Percentiles rank a stretch among this genome's conserved stretches.
phyloP scores from a whole-genome alignment of 1,140 invertebrate genomes.

The Pseudomyrmex flavicornis region DNA sequence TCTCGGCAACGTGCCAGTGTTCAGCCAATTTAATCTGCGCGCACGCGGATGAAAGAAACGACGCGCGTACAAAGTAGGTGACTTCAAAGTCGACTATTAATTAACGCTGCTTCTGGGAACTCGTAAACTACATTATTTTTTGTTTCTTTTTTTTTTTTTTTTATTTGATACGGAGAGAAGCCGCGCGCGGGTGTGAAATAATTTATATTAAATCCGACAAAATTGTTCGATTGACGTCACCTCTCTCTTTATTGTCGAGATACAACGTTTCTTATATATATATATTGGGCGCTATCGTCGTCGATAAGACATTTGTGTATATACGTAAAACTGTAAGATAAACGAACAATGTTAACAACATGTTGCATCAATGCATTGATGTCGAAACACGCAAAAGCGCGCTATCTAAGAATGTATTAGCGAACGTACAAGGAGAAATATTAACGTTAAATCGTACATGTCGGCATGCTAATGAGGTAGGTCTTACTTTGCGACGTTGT shows the following conservation, averaged over 20 bases:
- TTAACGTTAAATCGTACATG: conserved; percentile 9
- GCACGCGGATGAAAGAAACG: conserved; percentile 44
- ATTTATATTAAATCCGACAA: not conserved
- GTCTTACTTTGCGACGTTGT: conserved; percentile 3
- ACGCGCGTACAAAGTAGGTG: conserved; percentile 28
- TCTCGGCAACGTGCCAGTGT: conserved; percentile 42
- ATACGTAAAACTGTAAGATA: not conserved
- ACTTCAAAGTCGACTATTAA: conserved; percentile 54
- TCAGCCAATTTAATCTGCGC: conserved; percentile 51
- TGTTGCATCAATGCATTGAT: conserved; percentile 21
- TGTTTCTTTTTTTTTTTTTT: no score
- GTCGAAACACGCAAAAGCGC: conserved; percentile 12
- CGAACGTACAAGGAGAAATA: conserved; percentile 24
- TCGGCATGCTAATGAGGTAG: conserved; percentile 41
- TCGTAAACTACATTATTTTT: not conserved
- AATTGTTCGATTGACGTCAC: not conserved
- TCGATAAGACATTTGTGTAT: conserved; percentile 19
- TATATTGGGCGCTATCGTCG: not conserved
- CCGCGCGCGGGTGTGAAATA: no score
- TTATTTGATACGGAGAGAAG: no score
- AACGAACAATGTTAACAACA: conserved; percentile 25
- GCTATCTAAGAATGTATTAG: conserved; percentile 45
- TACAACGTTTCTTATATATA: not conserved
- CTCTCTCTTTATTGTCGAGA: not conserved
- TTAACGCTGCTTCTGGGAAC: conserved; percentile 36